These are phyloP conservation scores for Lasius platythorax DNA, from an alignment of 2,888 invertebrate genomes.

Conservation along the genomic window DNA sequence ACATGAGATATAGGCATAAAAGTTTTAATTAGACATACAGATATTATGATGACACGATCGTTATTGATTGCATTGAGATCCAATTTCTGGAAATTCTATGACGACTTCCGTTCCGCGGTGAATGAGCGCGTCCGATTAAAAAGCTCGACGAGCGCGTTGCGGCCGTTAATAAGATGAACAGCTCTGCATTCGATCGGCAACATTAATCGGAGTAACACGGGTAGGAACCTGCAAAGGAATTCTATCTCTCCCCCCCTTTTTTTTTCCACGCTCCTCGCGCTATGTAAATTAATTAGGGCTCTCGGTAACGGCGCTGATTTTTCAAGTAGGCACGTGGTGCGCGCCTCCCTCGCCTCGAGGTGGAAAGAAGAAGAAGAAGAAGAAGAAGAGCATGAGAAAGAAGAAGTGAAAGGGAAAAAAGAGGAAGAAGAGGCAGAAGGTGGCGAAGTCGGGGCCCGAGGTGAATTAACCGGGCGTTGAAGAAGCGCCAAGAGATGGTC, in stretches of 20 bases:
- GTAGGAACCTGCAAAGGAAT: slow-evolving; percentile 43
- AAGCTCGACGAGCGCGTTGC: slow-evolving; percentile 20
- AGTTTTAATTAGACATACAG: not conserved
- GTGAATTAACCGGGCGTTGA: slow-evolving; percentile 52
- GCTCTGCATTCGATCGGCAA: slow-evolving; percentile 33
- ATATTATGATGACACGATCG: not conserved
- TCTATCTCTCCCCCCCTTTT: slow-evolving; percentile 11
- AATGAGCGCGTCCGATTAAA: slow-evolving; percentile 10
- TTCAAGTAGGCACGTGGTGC: slow-evolving; percentile 77
- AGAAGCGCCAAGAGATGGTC: slow-evolving; percentile 66
- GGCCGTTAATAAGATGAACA: slow-evolving; percentile 51
- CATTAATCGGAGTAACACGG: slow-evolving; percentile 49
- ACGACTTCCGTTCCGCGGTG: slow-evolving; percentile 33
- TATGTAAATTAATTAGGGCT: slow-evolving; percentile 84
- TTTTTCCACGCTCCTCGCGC: slow-evolving; percentile 65
- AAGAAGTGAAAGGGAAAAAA: slow-evolving; percentile 19
- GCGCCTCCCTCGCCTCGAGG: slow-evolving; percentile 70
- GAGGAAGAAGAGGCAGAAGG: slow-evolving; percentile 57
- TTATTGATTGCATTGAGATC: not conserved
- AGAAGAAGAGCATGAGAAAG: slow-evolving; percentile 16
- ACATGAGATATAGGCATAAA: not conserved
- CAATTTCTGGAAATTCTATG: slow-evolving; percentile 14
- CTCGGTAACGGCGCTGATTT: slow-evolving; percentile 80
- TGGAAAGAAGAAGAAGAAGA: slow-evolving; percentile 37
- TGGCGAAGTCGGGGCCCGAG: slow-evolving; percentile 62